Base-by-base conservation (phyloP, 2,797 vertebrate species). In the Brotula barbata region DNA sequence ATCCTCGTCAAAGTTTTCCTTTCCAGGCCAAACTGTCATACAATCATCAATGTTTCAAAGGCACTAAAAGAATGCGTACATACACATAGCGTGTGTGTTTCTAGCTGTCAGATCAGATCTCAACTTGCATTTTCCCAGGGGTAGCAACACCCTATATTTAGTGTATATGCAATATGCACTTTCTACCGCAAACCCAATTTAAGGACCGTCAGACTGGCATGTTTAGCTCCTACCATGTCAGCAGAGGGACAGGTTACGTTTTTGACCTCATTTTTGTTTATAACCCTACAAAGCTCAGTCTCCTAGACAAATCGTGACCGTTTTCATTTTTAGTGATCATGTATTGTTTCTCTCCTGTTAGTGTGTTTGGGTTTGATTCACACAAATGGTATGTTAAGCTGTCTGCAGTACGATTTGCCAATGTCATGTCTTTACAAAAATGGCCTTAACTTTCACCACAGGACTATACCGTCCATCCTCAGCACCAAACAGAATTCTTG, bases 371-470 rank as follows among this genome's bases (percentile, higher is more conserved):
- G 19, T 47, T 60, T 22, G 22, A 44, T 71, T 72, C 58, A 59
- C 51, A 75, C 42, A 42, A 44, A 68, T 20, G 22, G 58, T 62
- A 41, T 23, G 17, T 79, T 86, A 78, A 31, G 57, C 60, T 71
- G 71, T 75, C 68, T 60, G 39, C 53, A 40, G 65, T 69, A 71
- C 28, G 43, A 6, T 50, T 84, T 83, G 76, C 85, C 76, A 84
- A 80, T 64, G 53, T 77, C 71, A 67, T 8, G 60, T 73, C 66
- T 78, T 63, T 79, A 79, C 36, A 43, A 81, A 78, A 82, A 91
- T 73, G 83, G 87, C 91, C 90, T 94, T 93, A 90, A 90, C 71
- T 77, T 87, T 87, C 84, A 89, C 78, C 84, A 89, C 86, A 88
- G 85, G 86, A 89, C 92, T 88, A 81, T 67, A 81, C 84, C 85